Percentiles rank a stretch among this genome's conserved stretches.
Conservation (phyloP, 2,888 invertebrate genomes). For the Erpobdella octoculata region DNA sequence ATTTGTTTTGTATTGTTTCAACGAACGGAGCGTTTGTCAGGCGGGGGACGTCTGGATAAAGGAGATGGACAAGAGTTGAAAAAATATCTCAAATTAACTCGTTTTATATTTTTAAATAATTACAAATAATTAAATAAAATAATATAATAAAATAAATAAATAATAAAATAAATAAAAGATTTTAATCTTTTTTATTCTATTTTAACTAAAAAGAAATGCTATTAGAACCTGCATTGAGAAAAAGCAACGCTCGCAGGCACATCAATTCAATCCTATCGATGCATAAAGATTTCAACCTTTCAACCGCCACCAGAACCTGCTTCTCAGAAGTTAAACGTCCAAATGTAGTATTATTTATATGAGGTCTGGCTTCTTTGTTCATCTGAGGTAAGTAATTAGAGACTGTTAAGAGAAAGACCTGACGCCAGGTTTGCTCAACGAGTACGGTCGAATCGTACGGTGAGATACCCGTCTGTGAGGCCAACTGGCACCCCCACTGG, state of each 20-base stretch:
- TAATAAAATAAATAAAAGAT: no score
- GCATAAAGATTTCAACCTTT: conserved; percentile 4
- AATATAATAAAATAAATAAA: no score
- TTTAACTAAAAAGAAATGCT: no score
- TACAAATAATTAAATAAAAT: no score
- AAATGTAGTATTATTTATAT: no score
- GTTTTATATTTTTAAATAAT: no score
- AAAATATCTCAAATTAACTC: no score
- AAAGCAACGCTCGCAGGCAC: neutral
- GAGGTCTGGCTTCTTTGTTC: neutral
- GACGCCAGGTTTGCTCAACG: neutral
- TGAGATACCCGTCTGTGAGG: neutral
- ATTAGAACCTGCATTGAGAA: conserved; percentile 7
- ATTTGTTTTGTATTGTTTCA: neutral
- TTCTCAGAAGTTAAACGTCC: neutral
- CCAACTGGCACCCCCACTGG: neutral
- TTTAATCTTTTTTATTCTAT: no score
- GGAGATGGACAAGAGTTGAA: neutral
- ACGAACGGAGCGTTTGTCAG: neutral
- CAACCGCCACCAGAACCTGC: neutral
- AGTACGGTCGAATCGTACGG: neutral
- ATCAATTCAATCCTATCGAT: neutral
- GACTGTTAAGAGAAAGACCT: neutral
- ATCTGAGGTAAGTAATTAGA: neutral
- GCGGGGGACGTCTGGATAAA: neutral